These are phyloP conservation scores for Etheostoma cragini DNA, from an alignment of 2,113 vertebrate species.

Conservation along the genomic window DNA sequence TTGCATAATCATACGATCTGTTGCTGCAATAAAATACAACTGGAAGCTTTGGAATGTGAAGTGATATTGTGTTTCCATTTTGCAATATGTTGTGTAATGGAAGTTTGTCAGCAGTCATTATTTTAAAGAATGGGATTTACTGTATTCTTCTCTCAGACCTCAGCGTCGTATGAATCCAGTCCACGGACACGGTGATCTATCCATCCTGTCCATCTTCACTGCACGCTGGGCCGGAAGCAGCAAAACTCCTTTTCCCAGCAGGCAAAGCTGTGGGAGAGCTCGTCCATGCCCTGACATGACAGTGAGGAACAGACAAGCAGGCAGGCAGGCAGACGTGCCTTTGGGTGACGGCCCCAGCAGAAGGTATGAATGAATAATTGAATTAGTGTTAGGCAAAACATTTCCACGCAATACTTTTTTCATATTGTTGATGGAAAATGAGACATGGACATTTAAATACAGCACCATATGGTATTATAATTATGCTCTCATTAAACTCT, in stretches of 20 bases:
- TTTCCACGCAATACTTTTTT: background rate
- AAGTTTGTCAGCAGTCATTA: background rate
- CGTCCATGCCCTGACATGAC: conserved; percentile 2
- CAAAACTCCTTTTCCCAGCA: background rate
- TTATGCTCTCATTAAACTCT: conserved; percentile 11
- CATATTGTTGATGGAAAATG: background rate
- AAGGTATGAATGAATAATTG: conserved; percentile 23
- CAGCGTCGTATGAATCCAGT: background rate
- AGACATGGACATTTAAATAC: background rate
- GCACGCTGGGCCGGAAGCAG: background rate
- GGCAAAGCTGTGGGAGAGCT: background rate
- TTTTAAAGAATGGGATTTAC: background rate
- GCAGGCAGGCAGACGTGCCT: conserved; percentile 7
- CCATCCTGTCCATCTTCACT: background rate
- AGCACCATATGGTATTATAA: conserved; percentile 15
- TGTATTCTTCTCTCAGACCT: background rate
- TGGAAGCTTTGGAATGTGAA: background rate
- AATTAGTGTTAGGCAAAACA: background rate
- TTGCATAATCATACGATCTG: background rate
- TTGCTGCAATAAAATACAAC: background rate
- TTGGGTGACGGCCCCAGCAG: background rate
- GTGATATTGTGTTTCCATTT: background rate
- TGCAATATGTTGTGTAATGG: background rate
- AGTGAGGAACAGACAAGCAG: conserved; percentile 6
- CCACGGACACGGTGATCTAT: background rate